Evolutionary conservation across 2,113 vertebrate genomes (phyloP).

Genomic region (Zosterops hypoxanthus): DNA sequence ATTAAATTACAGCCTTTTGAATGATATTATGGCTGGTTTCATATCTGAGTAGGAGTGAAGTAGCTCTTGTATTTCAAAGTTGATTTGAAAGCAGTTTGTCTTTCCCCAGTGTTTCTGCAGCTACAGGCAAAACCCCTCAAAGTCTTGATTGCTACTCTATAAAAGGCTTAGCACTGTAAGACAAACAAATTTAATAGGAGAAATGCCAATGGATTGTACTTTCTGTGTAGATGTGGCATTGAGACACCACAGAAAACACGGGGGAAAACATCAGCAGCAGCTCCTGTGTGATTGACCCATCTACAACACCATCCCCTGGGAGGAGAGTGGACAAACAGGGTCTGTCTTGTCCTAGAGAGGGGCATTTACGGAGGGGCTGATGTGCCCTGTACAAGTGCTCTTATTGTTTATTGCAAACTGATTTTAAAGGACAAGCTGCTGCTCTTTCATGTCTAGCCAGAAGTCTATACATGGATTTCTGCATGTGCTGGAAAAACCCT

Average conservation of each 20-base stretch:
- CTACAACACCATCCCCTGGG: neutral
- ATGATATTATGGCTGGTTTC: neutral
- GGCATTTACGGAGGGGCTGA: neutral
- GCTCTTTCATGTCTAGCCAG: neutral
- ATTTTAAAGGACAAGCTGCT: neutral
- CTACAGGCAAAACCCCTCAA: neutral
- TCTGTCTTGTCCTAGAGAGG: fast-evolving
- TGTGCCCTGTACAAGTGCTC: neutral
- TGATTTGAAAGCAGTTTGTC: neutral
- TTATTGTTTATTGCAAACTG: neutral
- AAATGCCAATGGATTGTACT: neutral
- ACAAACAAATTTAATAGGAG: neutral
- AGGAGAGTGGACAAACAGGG: neutral
- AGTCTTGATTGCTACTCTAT: neutral
- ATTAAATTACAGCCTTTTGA: neutral
- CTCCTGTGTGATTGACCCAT: neutral
- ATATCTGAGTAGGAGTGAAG: neutral
- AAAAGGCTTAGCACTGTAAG: neutral
- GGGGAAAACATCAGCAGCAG: neutral
- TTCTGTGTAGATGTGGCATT: fast-evolving
- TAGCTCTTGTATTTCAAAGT: neutral
- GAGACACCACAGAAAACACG: neutral
- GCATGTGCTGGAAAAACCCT: neutral
- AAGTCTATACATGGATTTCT: conserved; percentile 28
- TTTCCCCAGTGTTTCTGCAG: neutral